phyloP scores from a whole-genome alignment of 2,113 vertebrate species.

The Xyliphius kryptos region DNA sequence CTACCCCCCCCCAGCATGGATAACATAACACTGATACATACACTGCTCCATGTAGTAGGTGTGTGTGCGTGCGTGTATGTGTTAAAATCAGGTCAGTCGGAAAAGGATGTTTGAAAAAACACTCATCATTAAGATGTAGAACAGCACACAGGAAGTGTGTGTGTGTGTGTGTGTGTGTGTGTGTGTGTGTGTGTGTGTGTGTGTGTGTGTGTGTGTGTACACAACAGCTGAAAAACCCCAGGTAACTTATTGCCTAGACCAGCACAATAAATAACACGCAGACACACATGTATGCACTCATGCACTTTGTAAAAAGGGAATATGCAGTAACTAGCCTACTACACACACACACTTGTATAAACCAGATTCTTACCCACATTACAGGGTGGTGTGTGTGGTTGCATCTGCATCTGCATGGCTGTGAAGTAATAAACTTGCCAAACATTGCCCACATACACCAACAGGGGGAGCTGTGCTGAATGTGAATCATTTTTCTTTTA shows the following conservation, averaged over 20 bases:
- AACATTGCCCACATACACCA: no score
- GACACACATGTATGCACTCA: background rate
- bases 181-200: background rate
- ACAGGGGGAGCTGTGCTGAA: background rate
- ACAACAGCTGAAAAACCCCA: background rate
- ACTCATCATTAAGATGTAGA: conserved; percentile 9
- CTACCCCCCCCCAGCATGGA: no score
- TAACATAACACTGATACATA: no score
- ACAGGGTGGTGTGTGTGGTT: background rate
- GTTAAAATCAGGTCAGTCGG: conserved; percentile 9
- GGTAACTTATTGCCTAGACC: background rate
- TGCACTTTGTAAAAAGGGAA: background rate
- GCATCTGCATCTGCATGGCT: background rate
- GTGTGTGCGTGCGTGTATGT: background rate
- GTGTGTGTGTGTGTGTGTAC: background rate
- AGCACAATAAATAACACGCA: background rate
- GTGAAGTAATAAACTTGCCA: no score
- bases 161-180: conserved; percentile 10
- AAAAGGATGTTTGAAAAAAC: conserved; percentile 31
- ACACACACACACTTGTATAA: background rate
- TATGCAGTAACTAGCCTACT: background rate
- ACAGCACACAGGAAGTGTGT: conserved; percentile 21
- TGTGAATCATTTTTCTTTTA: no score
- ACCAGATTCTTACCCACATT: background rate
- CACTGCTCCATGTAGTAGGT: background rate